Evolutionary conservation across 2,888 invertebrate species (phyloP), one percentile per base, ranked within the genome.

Genomic region (Helleia helle): DNA sequence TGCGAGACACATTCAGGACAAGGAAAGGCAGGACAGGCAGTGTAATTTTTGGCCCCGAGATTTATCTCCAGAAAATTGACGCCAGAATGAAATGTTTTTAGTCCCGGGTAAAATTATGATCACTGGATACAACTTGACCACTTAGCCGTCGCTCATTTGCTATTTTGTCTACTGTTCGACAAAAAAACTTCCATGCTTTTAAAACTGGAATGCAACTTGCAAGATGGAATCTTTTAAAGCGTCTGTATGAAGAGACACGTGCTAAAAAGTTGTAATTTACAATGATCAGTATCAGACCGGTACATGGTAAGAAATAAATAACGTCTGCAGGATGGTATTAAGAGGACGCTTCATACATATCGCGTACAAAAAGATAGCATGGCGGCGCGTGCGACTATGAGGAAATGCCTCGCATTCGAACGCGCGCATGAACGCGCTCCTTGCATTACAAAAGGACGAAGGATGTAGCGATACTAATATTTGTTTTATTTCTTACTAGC

Each of bases 361-460:
- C 47, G 50, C 49, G 50, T 46, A 53, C 59, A 59, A 67, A 64
- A 66, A 66, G 65, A 61, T 58, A 59, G 45, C 44, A 41, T 40
- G 37, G 51, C 46, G 51, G 59, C 68, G 64, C 65, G 63, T 64
- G 70, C 65, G 60, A 54, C 61, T 58, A 62, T 67, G 62, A 69
- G 71, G 72, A 72, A 72, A 72, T 72, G 59, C 71, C 55, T 56
- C 49, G 60, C 53, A 56, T 56, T 59, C 63, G 41, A 39, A 36
- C 44, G 42, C 37, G 24, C 18, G 14, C 31, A 22, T 40, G 15
- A 22, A 29, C 18, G 24, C 4, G 34, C 8, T 15, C 9, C 3
- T 24, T 17, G 13, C 11, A 7, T 2, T 5, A 30, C n/a, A 5
- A n/a, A 14, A 29, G 13, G 13, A 14, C 14, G 15, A 30, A 30